Base-by-base conservation (phyloP, 1,140 invertebrate genomes). In the Drosophila tristis region DNA sequence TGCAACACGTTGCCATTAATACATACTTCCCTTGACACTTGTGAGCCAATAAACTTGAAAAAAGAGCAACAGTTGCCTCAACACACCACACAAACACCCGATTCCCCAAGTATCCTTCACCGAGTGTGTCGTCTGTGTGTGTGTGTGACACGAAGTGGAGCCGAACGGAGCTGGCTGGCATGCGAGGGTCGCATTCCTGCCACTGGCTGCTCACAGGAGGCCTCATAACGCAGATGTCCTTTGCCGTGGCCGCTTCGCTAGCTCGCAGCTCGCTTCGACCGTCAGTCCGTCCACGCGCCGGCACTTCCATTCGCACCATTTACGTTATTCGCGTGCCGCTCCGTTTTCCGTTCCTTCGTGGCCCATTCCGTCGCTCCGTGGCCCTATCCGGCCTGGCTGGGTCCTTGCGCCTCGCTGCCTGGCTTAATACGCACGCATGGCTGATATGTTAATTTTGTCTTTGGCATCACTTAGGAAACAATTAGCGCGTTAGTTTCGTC, bases 21-120 rank as follows among this genome's bases (percentile, higher is more conserved):
- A 89, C 79, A 74, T 89, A 90, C 79, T 90, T 89, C 85, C 84
- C 86, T 89, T 89, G 80, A 87, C 84, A 90, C 85, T 90, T 89
- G 85, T 78, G 84, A 89, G 84, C 85, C 84, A 90, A 90, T 89
- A 90, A 89, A 89, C 85, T 89, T 90, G 77, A 80, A 89, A 86
- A 90, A 90, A 90, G 85, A 90, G 85, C 85, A 90, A 90, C 85
- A 90, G 85, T 90, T 90, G 85, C 81, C 75, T 64, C 66, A 49
- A 74, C 60, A 78, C 49, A 74, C 54, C 35, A 54, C 16, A n/a
- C 62, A 60, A 43, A 42, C 48, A 49, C 66, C 39, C 61, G 60
- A 15, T 23, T 53, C 29, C 65, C 42, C 35, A 29, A 54, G 51
- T 16, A 16, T 23, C 15, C 42, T 16, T 42, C 29, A 13, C 20